Base-by-base conservation (phyloP, 2,888 invertebrate species). In the Leptura quadrifasciata region DNA sequence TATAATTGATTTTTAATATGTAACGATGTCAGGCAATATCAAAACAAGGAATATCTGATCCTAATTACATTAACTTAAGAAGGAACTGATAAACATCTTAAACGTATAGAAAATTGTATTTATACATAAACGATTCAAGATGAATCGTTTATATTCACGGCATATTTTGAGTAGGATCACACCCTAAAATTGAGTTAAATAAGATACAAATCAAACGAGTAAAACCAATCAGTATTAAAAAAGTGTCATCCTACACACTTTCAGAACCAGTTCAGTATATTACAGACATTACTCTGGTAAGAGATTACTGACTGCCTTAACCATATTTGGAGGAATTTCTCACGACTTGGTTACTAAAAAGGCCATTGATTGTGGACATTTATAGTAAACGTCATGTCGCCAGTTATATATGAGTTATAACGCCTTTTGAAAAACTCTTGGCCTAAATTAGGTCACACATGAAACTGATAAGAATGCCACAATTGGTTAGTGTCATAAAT, bases 321-420 rank as follows among this genome's bases (percentile, higher is more conserved):
- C 85, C 84, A 80, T 86, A 86, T 86, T 84, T 85, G 86, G 85
- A 80, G 72, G 76, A 76, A 81, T 81, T 86, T 86, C 84, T 84
- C 84, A 84, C 82, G 84, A 85, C 85, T 85, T 79, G 84, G 86
- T 84, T 85, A 85, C 85, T 84, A 82, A 84, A 84, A 83, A 82
- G 78, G 78, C 77, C 81, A 84, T 85, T 85, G 83, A 84, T 81
- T 82, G 31, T 60, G 27, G 27, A 15, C n/a, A 17, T 65, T 65
- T 15, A 55, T 27, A 55, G 24, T 55, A 18, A 31, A 20, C 17
- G 27, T 35, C 55, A 57, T 35, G 18, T 24, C 20, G 21, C 31
- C 10, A 12, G 27, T 18, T 35, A 39, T 69, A 21, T 58, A 68
- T 57, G 27, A 60, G 58, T 58, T 69, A 69, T 17, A 17, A 57